Evolutionary conservation across 2,888 invertebrate genomes (phyloP).

Genomic region (Pherbina coryleti): DNA sequence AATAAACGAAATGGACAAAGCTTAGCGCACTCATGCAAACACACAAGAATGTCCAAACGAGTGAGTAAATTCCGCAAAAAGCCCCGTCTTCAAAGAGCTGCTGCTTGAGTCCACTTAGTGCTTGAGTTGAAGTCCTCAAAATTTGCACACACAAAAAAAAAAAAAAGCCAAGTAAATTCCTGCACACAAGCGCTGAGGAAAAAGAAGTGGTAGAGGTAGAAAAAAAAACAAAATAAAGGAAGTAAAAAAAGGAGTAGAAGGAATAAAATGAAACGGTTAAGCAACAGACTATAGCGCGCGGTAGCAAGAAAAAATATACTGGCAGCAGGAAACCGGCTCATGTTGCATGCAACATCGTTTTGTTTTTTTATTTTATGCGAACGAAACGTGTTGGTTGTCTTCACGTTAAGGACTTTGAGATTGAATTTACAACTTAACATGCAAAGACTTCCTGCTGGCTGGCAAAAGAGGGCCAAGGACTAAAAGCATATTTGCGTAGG

Average conservation of each 20-base stretch:
- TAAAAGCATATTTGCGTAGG: neutral
- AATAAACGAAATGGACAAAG: constrained; percentile 8
- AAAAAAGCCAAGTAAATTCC: neutral
- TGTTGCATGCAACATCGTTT: constrained; percentile 32
- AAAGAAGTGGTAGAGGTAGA: neutral
- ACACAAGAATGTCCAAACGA: neutral
- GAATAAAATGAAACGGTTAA: neutral
- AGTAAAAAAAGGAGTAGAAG: neutral
- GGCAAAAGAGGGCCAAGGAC: neutral
- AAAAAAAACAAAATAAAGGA: neutral
- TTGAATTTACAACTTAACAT: constrained; percentile 31
- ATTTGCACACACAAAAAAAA: neutral
- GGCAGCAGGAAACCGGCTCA: neutral
- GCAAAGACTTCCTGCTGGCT: constrained; percentile 3
- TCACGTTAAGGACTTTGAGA: constrained; percentile 28
- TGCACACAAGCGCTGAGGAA: neutral
- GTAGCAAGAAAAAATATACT: too few relatives aligned
- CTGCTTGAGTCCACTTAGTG: neutral
- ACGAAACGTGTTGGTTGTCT: constrained; percentile 30
- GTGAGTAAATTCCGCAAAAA: neutral
- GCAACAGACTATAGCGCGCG: neutral
- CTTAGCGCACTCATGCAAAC: neutral
- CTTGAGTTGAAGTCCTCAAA: neutral
- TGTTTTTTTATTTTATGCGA: constrained; percentile 16
- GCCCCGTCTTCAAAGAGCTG: constrained; percentile 10